Base-by-base conservation (phyloP, 2,888 invertebrate species). In the Noctua comes region DNA sequence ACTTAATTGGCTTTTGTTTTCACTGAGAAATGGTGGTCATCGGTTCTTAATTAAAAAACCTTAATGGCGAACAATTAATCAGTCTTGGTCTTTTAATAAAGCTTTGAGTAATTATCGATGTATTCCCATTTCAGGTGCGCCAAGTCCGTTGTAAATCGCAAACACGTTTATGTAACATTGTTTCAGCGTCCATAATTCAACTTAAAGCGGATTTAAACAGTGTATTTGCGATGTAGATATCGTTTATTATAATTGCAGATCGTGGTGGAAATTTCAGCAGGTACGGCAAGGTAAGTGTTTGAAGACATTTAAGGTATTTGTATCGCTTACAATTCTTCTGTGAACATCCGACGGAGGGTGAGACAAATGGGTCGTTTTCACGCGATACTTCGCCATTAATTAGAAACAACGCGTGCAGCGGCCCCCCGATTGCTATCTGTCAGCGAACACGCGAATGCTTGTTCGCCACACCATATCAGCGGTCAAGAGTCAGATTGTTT, bases 251-350 rank as follows among this genome's bases (percentile, higher is more conserved):
- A 94, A 95, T 94, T 94, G 94, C 91, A 94, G 93, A 93, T 93
- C 86, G 94, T 86, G 88, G 89, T 91, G 90, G 91, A 91, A 92
- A 91, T 91, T 93, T 93, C 90, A 93, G 89, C 90, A 88, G 91
- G 87, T 91, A 91, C 89, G 90, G 91, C 88, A 85, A 90, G 91
- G 92, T 93, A 93, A 95, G 95, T 95, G 95, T 95, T 94, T 94
- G 93, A 94, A 94, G 95, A 95, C 93, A 93, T 95, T 95, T 94
- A 94, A 94, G 93, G 93, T 93, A 95, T 95, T 95, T 95, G 95
- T 95, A 95, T 95, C 95, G 95, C 95, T 95, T 95, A 95, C 95
- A 94, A 95, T 95, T 95, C 95, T 95, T 94, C 95, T 95, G 95
- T 93, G 95, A 93, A 93, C 95, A 95, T 96, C 95, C 95, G 95